These are phyloP conservation scores for Brachyptera putata DNA, from an alignment of 2,888 invertebrate species.

Conservation along the genomic window DNA sequence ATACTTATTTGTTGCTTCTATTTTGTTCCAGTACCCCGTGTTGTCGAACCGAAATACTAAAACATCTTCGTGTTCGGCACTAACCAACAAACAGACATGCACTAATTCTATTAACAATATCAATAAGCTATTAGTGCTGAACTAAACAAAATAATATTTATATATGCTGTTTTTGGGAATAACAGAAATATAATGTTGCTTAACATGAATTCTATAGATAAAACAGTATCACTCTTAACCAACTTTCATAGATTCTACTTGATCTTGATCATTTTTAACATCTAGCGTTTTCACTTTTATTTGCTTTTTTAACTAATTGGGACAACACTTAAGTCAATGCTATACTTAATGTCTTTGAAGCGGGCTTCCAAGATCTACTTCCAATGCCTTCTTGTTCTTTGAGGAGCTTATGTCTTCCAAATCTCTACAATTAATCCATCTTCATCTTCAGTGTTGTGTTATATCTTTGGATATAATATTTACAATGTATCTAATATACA, in stretches of 20 bases:
- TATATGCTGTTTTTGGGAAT: slow-evolving; percentile 2
- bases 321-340: not conserved
- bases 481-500: slow-evolving; percentile 22
- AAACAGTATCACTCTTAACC: not conserved
- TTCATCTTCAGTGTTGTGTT: not conserved
- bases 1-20: not conserved
- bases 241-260: slow-evolving; percentile 11
- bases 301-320: not conserved
- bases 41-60: not conserved
- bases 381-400: not conserved
- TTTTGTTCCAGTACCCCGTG: slow-evolving; percentile 12
- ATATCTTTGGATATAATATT: not conserved
- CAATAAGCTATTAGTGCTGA: not conserved
- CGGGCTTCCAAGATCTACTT: not conserved
- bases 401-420: slow-evolving; percentile 4
- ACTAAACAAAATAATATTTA: not conserved
- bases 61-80: not conserved
- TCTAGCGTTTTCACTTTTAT: slow-evolving; percentile 1
- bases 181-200: slow-evolving; percentile 1
- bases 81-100: not conserved
- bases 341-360: not conserved
- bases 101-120: not conserved
- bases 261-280: not conserved
- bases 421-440: not conserved
- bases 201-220: slow-evolving; percentile 8